phyloP scores from a whole-genome alignment of 2,113 vertebrate genomes.

The Melanerpes aurifrons region DNA sequence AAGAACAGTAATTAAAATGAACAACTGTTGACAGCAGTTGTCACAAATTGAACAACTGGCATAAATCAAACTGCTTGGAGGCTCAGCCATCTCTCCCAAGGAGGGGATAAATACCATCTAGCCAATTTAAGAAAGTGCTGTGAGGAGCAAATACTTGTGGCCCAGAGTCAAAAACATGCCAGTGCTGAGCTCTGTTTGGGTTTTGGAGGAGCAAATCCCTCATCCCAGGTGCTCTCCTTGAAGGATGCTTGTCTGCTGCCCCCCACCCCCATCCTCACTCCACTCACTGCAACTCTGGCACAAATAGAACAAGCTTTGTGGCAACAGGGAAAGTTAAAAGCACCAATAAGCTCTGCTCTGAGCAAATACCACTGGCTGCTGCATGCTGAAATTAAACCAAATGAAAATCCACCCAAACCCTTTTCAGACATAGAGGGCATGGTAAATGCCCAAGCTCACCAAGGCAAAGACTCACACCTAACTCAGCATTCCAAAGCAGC shows the following conservation, averaged over 20 bases:
- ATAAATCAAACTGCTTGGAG: slow-evolving; percentile 62
- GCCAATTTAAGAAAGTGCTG: slow-evolving; percentile 62
- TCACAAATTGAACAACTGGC: slow-evolving; percentile 71
- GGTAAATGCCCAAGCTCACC: not conserved
- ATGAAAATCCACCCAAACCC: not conserved
- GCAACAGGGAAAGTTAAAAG: not conserved
- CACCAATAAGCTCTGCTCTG: not conserved
- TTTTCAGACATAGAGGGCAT: not conserved
- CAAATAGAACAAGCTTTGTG: not conserved
- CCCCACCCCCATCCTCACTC: not conserved
- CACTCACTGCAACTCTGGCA: not conserved
- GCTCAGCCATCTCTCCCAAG: slow-evolving; percentile 48
- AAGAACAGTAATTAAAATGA: slow-evolving; percentile 64
- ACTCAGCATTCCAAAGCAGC: not conserved
- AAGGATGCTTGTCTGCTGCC: not conserved
- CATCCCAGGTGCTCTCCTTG: not conserved
- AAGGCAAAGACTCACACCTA: not conserved
- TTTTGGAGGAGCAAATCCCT: slow-evolving; percentile 4
- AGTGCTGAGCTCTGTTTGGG: not conserved
- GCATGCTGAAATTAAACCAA: not conserved
- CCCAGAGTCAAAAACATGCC: slow-evolving; percentile 21
- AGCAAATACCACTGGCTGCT: not conserved
- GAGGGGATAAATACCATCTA: slow-evolving; percentile 62
- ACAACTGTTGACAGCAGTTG: slow-evolving; percentile 74
- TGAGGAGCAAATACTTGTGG: slow-evolving; percentile 61